Base-by-base conservation (phyloP, 2,888 invertebrate species). In the Craniophora ligustri region DNA sequence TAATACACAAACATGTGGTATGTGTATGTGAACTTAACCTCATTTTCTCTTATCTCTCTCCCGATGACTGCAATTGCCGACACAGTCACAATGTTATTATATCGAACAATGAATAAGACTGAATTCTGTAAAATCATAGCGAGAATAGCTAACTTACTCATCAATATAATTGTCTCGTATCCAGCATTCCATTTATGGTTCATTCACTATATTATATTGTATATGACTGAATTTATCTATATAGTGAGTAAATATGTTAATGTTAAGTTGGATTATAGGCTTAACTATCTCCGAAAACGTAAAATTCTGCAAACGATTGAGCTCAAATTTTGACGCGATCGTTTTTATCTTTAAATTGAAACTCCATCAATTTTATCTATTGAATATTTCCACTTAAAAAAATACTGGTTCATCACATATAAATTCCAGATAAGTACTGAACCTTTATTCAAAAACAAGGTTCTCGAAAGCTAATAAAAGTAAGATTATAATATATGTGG, bases 21-120 rank as follows among this genome's bases (percentile, higher is more conserved):
- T 59, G 54, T 69, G 48, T 55, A 41, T 56, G 48, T 75, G 70
- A 80, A 78, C 77, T 79, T 81, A 75, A 78, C 79, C 82, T 75
- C 76, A 64, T 68, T 75, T 41, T 30, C 11, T 50, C 47, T 61
- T 68, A 69, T 75, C 79, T 73, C 61, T 73, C 63, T 23, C 50
- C 65, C 57, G 58, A 70, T 66, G 64, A 48, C 45, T 69, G 46
- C 49, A 51, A 63, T 66, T 54, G 41, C 39, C 42, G 57, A 56
- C 34, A 39, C 36, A 65, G 54, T 45, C 31, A 58, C 36, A 48
- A 55, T 41, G 56, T 48, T 41, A 64, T 34, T 30, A 40, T 45
- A 36, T 31, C 23, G 32, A 38, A 41, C 47, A 50, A 64, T 53
- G 40, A 51, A 51, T 51, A 46, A 46, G 10, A 4, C 1, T 11